These are phyloP conservation scores for Neopelma chrysocephalum DNA, from an alignment of 2,797 vertebrate species.

Conservation along the genomic window DNA sequence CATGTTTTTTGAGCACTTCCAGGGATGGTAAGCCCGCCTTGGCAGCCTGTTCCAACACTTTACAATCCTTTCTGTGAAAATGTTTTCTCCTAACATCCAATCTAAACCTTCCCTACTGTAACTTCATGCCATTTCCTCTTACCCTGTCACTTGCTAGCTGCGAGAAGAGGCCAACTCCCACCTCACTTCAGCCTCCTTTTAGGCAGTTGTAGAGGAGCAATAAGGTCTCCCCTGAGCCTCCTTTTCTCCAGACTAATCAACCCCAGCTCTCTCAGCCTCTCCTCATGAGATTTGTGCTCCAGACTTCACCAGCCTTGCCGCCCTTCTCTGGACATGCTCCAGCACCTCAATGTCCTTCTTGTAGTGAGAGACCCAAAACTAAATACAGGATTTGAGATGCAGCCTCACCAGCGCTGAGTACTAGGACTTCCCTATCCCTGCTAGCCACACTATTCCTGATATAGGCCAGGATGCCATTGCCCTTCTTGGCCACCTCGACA, in stretches of 20 bases:
- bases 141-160: background rate
- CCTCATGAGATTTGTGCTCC: background rate
- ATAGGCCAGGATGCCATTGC: background rate
- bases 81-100: background rate
- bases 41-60: background rate
- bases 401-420: accelerated
- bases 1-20: background rate
- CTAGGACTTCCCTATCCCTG: background rate
- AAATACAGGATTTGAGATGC: background rate
- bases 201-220: background rate
- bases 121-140: background rate
- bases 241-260: background rate
- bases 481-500: background rate
- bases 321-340: background rate
- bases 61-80: background rate
- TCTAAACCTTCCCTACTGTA: background rate
- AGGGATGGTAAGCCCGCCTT: background rate
- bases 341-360: background rate
- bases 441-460: background rate
- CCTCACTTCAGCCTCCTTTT: background rate
- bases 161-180: background rate
- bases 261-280: background rate
- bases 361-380: background rate
- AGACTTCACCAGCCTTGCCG: background rate
- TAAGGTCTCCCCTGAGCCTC: background rate